Evolutionary conservation across 2,797 vertebrate species (phyloP), one percentile per base, ranked within the genome.

Genomic region (Artibeus jamaicensis): DNA sequence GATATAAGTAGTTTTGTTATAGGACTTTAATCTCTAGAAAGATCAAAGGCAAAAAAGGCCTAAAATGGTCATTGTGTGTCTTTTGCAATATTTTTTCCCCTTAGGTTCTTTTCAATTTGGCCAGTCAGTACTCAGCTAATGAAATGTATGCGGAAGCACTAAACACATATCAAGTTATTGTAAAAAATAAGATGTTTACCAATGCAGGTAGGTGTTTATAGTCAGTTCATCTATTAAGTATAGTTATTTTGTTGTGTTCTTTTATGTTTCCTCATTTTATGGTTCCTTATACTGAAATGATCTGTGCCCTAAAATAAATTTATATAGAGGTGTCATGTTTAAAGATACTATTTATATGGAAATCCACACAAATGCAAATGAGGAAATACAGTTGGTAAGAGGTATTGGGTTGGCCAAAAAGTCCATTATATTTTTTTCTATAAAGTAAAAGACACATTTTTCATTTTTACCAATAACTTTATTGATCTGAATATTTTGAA

Each of bases 131-230:
- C 90, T 99, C 98, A 82, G 99, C 99, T 96, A 99, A 99, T 98
- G 99, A 99, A 96, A 99, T 99, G 99, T 99, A 99, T 97, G 98
- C 99, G 53, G 99, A 99, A 98, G 99, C 99, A 6, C 98, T 99
- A 94, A 99, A 99, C 98, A 99, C 98, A 29, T 99, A 99, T 79
- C 99, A 99, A 98, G 99, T 99, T 95, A 99, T 99, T 90, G 99
- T 99, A 98, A 99, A 99, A 98, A 99, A 99, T 98, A 99, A 99
- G 98, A 99, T 99, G 99, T 99, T 99, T 98, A 99, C 95, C 97
- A 99, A 99, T 76, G 99, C 99, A 98, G 99, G 99, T 99, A 98
- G 53, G 98, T 97, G 37, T 48, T 29, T 59, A 44, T 79, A 68
- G 95, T 65, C 50, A 62, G 6, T 92, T 94, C 95, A 59, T 50